A percentile compares a stretch with the other conserved stretches of the same genome.
These are phyloP conservation scores for Diaperis boleti DNA, from an alignment of 2,888 invertebrate genomes.

Conservation along the genomic window DNA sequence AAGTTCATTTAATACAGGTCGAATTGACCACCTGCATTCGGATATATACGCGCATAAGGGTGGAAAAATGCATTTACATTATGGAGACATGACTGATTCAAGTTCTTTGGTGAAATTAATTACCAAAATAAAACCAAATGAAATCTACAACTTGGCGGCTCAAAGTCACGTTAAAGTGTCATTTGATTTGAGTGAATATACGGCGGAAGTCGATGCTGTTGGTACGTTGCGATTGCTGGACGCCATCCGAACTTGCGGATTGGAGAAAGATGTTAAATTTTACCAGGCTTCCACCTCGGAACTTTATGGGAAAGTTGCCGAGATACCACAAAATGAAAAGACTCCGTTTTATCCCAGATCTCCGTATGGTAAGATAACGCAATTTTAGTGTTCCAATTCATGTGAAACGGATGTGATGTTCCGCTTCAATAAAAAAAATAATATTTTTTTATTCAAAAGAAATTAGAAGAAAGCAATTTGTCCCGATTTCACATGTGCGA, in stretches of 20 bases:
- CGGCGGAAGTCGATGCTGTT: constrained; percentile 97
- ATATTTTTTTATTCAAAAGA: too few relatives aligned
- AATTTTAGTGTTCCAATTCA: background rate
- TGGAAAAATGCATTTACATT: constrained; percentile 93
- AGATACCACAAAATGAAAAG: constrained; percentile 93
- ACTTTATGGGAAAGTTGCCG: constrained; percentile 91
- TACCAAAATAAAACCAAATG: constrained; percentile 81
- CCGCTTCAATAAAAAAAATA: too few relatives aligned
- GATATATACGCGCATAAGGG: constrained; percentile 91
- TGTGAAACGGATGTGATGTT: background rate
- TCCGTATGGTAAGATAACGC: constrained; percentile 91
- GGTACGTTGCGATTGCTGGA: constrained; percentile 92
- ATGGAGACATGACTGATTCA: constrained; percentile 99
- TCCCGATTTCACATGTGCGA: too few relatives aligned
- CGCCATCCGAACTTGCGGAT: constrained; percentile 89
- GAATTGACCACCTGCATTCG: constrained; percentile 96
- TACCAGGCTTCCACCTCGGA: constrained; percentile 98
- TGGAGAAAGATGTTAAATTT: constrained; percentile 85
- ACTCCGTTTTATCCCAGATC: constrained; percentile 97
- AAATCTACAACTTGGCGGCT: constrained; percentile 98
- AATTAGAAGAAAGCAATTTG: too few relatives aligned
- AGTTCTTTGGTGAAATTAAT: constrained; percentile 93
- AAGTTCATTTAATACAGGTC: constrained; percentile 95
- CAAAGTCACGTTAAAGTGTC: constrained; percentile 99
- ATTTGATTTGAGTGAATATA: constrained; percentile 98